These are phyloP conservation scores for Vesta saturnalis DNA, from an alignment of 2,888 invertebrate genomes.

Conservation along the genomic window DNA sequence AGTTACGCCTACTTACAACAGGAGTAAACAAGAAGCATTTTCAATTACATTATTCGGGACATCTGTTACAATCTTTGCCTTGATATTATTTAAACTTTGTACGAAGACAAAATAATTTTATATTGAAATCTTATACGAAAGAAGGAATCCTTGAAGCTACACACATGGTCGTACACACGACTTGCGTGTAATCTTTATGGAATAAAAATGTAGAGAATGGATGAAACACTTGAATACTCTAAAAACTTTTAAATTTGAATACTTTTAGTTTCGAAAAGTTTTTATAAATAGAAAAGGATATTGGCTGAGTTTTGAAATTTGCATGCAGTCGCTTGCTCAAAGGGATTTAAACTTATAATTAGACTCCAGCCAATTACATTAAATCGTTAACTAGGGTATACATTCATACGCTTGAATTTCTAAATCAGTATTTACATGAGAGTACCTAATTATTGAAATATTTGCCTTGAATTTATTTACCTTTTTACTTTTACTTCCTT, in stretches of 20 bases:
- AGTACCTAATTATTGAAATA: neutral
- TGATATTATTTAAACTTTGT: slow-evolving; percentile 9
- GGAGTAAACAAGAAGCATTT: slow-evolving; percentile 55
- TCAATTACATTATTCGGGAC: slow-evolving; percentile 44
- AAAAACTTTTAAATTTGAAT: slow-evolving; percentile 35
- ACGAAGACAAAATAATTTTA: slow-evolving; percentile 32
- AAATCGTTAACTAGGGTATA: neutral
- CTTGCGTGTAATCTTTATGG: slow-evolving; percentile 46
- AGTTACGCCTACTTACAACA: slow-evolving; percentile 48
- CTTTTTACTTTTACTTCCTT: too few species aligned
- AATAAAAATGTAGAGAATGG: slow-evolving; percentile 43
- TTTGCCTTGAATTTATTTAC: neutral
- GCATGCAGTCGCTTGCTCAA: neutral
- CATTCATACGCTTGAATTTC: neutral
- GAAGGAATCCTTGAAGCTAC: slow-evolving; percentile 34
- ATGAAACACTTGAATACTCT: slow-evolving; percentile 20
- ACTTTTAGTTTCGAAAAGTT: slow-evolving; percentile 28
- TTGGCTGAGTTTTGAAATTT: slow-evolving; percentile 19
- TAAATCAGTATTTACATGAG: neutral
- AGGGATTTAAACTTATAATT: slow-evolving; percentile 8
- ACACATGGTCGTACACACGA: slow-evolving; percentile 44
- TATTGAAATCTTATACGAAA: slow-evolving; percentile 32
- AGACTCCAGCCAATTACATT: slow-evolving; percentile 6
- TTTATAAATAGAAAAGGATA: slow-evolving; percentile 27
- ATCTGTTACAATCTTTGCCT: slow-evolving; percentile 9